Evolutionary conservation across 2,888 invertebrate species (phyloP).

Genomic region (Melanchra persicariae): DNA sequence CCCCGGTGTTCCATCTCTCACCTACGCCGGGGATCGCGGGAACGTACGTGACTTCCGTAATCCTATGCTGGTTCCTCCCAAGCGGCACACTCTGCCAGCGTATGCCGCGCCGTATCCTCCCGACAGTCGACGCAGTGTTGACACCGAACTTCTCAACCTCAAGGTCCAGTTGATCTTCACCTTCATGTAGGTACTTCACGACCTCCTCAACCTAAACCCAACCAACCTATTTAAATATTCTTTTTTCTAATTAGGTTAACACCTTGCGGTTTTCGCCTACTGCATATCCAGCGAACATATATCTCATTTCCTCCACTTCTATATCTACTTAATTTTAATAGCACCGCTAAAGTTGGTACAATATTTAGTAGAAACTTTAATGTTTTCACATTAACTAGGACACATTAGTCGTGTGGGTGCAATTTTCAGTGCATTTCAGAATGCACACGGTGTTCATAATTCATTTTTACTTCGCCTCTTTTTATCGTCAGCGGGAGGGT

Average conservation of each 20-base stretch:
- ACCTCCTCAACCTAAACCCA: too few species aligned
- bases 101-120: too few species aligned
- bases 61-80: too few species aligned
- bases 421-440: constrained; percentile 51
- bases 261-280: background rate
- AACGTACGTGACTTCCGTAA: too few species aligned
- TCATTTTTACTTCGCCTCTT: constrained; percentile 51
- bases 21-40: too few species aligned
- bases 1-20: too few species aligned
- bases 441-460: constrained; percentile 35
- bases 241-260: background rate
- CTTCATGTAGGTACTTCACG: too few species aligned
- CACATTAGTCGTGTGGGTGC: constrained; percentile 57
- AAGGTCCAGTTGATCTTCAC: too few species aligned
- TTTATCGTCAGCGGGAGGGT: constrained; percentile 49
- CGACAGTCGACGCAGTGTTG: too few species aligned
- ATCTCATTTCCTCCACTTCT: background rate
- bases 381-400: constrained; percentile 43
- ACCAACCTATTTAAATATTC: background rate
- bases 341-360: constrained; percentile 26
- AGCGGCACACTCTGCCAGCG: too few species aligned
- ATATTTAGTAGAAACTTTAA: constrained; percentile 44
- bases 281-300: background rate
- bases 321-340: constrained; percentile 2
- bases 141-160: too few species aligned